These are phyloP conservation scores for Kryptolebias ocellatus DNA, from an alignment of 2,797 vertebrate species.

Conservation along the genomic window DNA sequence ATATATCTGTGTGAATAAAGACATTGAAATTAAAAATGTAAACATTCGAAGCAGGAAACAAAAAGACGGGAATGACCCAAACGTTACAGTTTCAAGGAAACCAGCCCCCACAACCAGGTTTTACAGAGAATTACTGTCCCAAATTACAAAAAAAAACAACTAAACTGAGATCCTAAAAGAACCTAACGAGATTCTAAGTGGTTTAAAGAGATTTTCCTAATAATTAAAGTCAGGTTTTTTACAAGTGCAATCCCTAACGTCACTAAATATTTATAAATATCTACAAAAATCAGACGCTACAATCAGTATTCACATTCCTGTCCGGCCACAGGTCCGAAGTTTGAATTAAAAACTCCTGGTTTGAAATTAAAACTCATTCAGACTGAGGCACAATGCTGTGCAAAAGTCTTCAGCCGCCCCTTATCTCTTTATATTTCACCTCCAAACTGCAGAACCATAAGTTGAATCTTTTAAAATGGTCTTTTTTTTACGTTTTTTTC, in stretches of 20 bases:
- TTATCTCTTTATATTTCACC: too few relatives aligned
- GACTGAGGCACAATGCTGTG: neutral
- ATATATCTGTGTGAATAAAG: conserved; percentile 16
- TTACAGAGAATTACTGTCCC: conserved; percentile 19
- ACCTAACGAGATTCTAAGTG: conserved; percentile 4
- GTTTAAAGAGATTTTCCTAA: conserved; percentile 16
- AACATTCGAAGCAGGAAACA: conserved; percentile 22
- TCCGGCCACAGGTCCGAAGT: neutral
- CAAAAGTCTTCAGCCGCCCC: too few relatives aligned
- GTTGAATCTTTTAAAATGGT: too few relatives aligned
- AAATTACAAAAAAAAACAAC: conserved; percentile 21
- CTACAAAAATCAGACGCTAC: conserved; percentile 41
- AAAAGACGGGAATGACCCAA: neutral
- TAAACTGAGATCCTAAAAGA: conserved; percentile 3
- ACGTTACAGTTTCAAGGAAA: conserved; percentile 9
- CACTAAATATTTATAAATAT: conserved; percentile 41
- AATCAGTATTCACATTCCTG: conserved; percentile 51
- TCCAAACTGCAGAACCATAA: too few relatives aligned
- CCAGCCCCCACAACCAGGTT: neutral
- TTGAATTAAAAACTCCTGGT: conserved; percentile 32
- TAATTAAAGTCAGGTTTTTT: conserved; percentile 46
- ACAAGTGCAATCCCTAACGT: neutral
- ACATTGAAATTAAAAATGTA: conserved; percentile 24
- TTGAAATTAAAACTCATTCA: conserved; percentile 24
- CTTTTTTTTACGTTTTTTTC: too few relatives aligned